Conservation (phyloP, 2,797 vertebrate genomes). For the Apogon hyalosoma region DNA sequence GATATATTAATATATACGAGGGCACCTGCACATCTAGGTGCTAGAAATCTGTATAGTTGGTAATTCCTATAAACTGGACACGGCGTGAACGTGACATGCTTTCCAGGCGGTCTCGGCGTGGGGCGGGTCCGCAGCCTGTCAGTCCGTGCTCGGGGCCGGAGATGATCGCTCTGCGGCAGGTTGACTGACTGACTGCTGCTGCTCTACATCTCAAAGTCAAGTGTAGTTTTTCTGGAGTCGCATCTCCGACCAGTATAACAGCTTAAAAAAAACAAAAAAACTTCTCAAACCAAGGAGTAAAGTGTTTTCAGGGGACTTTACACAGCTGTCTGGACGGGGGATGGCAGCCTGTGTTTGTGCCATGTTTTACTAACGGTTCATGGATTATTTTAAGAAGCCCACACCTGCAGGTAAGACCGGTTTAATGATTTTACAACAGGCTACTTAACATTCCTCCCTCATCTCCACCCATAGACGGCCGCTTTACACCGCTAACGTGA, state of each 20-base stretch:
- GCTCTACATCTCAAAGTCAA: conserved; percentile 37
- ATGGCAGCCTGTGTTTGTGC: neutral
- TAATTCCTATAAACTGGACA: no score
- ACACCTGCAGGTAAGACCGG: conserved; percentile 61
- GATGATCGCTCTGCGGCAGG: neutral
- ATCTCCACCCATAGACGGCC: neutral
- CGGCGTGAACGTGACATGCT: neutral
- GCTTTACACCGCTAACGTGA: no score
- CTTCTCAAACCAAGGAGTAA: neutral
- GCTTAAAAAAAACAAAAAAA: fast-evolving
- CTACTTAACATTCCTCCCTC: neutral
- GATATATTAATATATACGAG: no score
- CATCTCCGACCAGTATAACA: neutral
- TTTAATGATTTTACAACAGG: neutral
- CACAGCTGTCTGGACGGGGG: neutral
- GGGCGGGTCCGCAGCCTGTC: conserved; percentile 42
- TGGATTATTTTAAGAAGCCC: conserved; percentile 35
- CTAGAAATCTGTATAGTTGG: no score
- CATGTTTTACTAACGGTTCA: conserved; percentile 49
- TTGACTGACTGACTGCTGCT: neutral
- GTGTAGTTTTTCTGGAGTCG: neutral
- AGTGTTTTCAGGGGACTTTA: neutral
- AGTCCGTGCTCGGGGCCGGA: neutral
- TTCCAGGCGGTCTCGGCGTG: no score
- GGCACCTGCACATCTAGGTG: no score